These are phyloP conservation scores for Poecilus cupreus DNA, from an alignment of 2,888 invertebrate species.

Conservation along the genomic window DNA sequence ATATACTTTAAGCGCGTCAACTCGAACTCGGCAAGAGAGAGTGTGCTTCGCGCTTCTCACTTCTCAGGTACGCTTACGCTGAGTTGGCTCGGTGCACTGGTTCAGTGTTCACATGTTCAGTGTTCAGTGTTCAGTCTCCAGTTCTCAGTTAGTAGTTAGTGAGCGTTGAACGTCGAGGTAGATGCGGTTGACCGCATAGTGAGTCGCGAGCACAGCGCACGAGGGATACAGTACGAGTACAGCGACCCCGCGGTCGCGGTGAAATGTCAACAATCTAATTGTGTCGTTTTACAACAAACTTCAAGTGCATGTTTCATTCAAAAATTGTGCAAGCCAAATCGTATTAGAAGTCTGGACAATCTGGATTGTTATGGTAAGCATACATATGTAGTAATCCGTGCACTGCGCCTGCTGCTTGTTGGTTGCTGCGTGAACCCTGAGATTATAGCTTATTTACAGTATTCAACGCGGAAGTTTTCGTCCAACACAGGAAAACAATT, in stretches of 20 bases:
- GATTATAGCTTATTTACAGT: background rate
- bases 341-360: background rate
- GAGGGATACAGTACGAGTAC: slow-evolving; percentile 7
- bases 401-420: background rate
- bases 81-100: too few species aligned
- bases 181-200: too few species aligned
- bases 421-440: background rate
- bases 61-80: slow-evolving; percentile 4
- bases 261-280: slow-evolving; percentile 57
- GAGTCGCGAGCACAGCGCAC: background rate
- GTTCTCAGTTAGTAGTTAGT: background rate
- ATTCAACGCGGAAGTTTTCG: slow-evolving; percentile 29
- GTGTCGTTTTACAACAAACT: background rate
- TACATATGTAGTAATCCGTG: background rate
- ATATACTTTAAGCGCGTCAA: background rate
- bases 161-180: too few species aligned
- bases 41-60: background rate
- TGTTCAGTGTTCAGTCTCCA: too few species aligned
- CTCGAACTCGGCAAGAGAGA: background rate
- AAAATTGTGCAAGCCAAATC: background rate
- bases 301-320: background rate
- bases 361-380: slow-evolving; percentile 36
- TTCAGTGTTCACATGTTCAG: too few species aligned
- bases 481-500: slow-evolving; percentile 34
- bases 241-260: slow-evolving; percentile 47